A percentile compares a stretch with the other conserved stretches of the same genome.
These are phyloP conservation scores for Sphaeramia orbicularis DNA, from an alignment of 2,797 vertebrate species.

Conservation along the genomic window DNA sequence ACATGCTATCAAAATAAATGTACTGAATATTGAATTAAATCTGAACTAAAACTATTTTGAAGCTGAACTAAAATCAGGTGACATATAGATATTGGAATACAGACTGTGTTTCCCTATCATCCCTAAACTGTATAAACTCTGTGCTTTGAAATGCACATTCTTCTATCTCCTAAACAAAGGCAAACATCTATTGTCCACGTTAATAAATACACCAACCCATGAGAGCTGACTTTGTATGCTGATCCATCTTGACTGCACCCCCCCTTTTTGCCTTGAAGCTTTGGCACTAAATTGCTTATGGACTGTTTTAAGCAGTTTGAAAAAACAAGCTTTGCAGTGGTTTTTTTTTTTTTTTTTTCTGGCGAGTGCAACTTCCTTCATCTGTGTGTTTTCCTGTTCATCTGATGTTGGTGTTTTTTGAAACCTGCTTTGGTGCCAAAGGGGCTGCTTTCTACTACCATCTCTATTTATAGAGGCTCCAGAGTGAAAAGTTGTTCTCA, in stretches of 20 bases:
- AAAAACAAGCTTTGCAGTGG: constrained; percentile 10
- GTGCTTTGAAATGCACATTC: no score
- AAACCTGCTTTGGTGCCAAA: constrained; percentile 37
- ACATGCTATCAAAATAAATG: no score
- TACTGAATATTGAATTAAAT: no score
- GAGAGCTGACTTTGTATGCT: not conserved
- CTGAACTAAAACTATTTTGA: no score
- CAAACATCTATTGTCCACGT: constrained; percentile 4
- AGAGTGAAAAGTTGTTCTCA: constrained; percentile 68
- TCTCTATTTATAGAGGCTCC: constrained; percentile 75
- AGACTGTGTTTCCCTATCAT: no score
- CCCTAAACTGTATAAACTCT: no score
- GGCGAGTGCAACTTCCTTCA: constrained; percentile 1
- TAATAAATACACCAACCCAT: not conserved
- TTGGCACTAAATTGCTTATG: constrained; percentile 17
- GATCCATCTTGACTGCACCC: constrained; percentile 1
- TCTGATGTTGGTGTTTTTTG: constrained; percentile 38
- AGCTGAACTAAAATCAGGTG: no score
- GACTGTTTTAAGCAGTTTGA: constrained; percentile 14
- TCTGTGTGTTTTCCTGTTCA: constrained; percentile 16
- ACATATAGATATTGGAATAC: no score
- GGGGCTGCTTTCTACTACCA: constrained; percentile 27
- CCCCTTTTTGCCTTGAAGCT: not conserved
- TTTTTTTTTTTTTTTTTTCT: constrained; percentile 14
- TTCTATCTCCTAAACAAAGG: no score